phyloP scores from a whole-genome alignment of 1,140 invertebrate genomes.

The Aleiodes sp. region DNA sequence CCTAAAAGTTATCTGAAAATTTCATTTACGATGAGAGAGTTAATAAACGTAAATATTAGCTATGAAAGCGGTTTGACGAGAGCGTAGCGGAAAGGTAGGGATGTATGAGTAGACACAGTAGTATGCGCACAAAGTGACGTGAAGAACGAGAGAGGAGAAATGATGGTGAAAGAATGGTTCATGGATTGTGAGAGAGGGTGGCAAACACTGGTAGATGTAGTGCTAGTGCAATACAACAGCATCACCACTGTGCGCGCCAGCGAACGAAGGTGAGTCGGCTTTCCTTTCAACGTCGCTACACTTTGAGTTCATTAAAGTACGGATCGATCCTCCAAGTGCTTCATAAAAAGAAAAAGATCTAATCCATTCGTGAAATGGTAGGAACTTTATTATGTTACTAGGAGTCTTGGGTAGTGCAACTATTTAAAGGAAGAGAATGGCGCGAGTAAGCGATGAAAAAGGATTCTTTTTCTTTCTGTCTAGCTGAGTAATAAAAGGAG shows the following conservation, averaged over 20 bases:
- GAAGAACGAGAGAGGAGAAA: neutral
- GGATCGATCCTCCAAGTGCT: conserved; percentile 46
- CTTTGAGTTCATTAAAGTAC: conserved; percentile 52
- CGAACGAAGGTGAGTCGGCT: neutral
- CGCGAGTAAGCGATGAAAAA: no score
- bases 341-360: conserved; percentile 45
- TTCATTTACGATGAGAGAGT: conserved; percentile 65
- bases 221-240: no score
- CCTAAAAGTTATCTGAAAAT: conserved; percentile 66
- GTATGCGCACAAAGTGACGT: neutral
- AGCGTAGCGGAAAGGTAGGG: conserved; percentile 39
- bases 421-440: no score
- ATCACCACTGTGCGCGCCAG: neutral
- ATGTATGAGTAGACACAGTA: no score
- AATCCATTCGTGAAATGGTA: conserved; percentile 34
- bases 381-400: conserved; percentile 39
- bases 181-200: neutral
- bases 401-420: neutral
- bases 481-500: no score
- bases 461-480: no score
- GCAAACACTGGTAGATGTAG: neutral
- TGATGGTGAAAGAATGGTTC: neutral
- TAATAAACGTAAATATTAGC: conserved; percentile 67
- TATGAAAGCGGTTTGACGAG: conserved; percentile 59
- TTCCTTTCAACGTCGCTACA: conserved; percentile 20